These are phyloP conservation scores for Anagyrus pseudococci DNA, from an alignment of 2,888 invertebrate species.

Conservation along the genomic window DNA sequence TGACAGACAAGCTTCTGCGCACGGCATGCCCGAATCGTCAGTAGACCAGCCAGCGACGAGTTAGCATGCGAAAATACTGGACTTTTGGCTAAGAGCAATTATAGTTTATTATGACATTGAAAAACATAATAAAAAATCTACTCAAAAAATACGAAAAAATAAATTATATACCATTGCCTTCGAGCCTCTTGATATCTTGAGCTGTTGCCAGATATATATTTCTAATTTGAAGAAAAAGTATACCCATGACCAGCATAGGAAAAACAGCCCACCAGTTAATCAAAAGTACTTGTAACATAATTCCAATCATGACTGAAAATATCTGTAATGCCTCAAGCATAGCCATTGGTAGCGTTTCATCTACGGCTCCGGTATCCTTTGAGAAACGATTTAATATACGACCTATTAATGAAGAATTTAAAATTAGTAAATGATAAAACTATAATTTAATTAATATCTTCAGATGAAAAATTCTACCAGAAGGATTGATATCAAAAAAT, in stretches of 20 bases:
- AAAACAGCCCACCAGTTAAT: constrained; percentile 74
- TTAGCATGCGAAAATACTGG: constrained; percentile 92
- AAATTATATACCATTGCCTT: constrained; percentile 62
- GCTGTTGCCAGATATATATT: constrained; percentile 74
- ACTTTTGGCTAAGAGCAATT: constrained; percentile 65
- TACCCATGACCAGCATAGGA: constrained; percentile 69
- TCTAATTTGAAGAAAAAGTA: constrained; percentile 71
- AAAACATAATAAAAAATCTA: not conserved
- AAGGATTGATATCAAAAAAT: constrained; percentile 75
- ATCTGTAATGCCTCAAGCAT: constrained; percentile 72
- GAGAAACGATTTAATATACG: constrained; percentile 86
- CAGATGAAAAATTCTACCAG: constrained; percentile 34
- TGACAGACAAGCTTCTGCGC: constrained; percentile 76
- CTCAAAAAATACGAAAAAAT: not conserved
- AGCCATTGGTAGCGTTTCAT: constrained; percentile 74
- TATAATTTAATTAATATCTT: no score
- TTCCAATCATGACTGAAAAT: constrained; percentile 75
- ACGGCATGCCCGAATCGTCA: constrained; percentile 83
- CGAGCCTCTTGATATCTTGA: constrained; percentile 74
- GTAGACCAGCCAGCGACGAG: constrained; percentile 83
- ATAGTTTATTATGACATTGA: not conserved
- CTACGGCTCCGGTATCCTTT: constrained; percentile 82
- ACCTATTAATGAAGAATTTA: constrained; percentile 64
- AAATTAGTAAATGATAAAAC: not conserved
- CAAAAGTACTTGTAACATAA: constrained; percentile 74